These are phyloP conservation scores for Tachycineta bicolor DNA, from an alignment of 2,113 vertebrate species.

Conservation along the genomic window DNA sequence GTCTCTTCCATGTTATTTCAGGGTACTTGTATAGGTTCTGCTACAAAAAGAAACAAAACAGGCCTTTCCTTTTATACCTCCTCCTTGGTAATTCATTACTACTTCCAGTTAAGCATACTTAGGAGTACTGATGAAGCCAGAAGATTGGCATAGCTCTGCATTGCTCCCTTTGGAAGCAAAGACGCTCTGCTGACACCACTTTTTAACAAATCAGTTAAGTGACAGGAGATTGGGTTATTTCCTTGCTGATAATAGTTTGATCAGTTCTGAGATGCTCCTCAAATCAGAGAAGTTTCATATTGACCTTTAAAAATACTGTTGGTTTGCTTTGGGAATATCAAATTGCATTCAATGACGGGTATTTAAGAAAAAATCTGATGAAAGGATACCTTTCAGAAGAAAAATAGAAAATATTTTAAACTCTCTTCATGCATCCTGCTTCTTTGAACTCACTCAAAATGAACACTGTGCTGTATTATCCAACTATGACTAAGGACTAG, in stretches of 20 bases:
- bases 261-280: neutral
- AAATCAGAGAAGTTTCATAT: neutral
- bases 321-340: neutral
- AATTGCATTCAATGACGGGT: neutral
- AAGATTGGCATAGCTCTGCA: neutral
- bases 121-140: neutral
- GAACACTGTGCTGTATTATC: neutral
- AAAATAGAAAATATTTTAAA: neutral
- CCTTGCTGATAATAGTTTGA: neutral
- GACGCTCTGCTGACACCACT: neutral
- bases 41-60: neutral
- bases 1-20: neutral
- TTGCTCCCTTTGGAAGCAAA: neutral
- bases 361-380: neutral
- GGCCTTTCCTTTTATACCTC: neutral
- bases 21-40: neutral
- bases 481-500: neutral
- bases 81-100: neutral
- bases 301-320: neutral
- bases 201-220: neutral
- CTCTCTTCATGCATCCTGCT: neutral
- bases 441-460: neutral
- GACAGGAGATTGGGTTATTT: neutral
- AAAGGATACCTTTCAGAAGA: neutral
- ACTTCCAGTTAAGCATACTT: neutral